Conservation (phyloP, 2,113 vertebrate genomes). For the Guaruba guarouba region DNA sequence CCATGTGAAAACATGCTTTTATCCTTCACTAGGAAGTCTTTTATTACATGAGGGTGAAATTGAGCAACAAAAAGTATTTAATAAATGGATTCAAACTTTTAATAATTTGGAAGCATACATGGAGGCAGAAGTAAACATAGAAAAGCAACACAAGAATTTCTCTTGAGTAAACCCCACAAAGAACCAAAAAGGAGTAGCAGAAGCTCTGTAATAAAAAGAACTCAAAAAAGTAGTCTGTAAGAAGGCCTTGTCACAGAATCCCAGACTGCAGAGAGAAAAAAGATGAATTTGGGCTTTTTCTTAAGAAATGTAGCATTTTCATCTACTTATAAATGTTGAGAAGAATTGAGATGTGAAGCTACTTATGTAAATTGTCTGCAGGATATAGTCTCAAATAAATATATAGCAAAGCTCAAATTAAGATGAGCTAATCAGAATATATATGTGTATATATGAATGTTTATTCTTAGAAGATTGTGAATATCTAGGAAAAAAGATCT, state of each 20-base stretch:
- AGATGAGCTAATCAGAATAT: neutral
- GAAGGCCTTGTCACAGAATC: neutral
- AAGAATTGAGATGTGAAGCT: neutral
- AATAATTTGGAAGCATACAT: neutral
- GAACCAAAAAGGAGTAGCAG: neutral
- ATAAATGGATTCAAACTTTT: neutral
- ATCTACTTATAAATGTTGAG: neutral
- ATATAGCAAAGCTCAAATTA: neutral
- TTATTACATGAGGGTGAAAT: neutral
- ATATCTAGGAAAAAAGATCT: neutral
- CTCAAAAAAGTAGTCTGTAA: neutral
- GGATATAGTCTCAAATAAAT: neutral
- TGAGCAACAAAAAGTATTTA: neutral
- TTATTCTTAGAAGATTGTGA: neutral
- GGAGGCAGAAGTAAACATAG: neutral
- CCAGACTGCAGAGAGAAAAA: neutral
- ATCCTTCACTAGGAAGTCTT: neutral
- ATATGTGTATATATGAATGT: too few relatives aligned
- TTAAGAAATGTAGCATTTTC: neutral
- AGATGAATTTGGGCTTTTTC: neutral
- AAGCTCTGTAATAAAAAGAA: neutral
- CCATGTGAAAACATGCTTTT: rapidly evolving
- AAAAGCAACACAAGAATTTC: neutral
- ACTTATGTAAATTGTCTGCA: neutral
- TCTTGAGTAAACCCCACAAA: neutral